Conservation (phyloP, 2,888 invertebrate species). For the Griposia aprilina region DNA sequence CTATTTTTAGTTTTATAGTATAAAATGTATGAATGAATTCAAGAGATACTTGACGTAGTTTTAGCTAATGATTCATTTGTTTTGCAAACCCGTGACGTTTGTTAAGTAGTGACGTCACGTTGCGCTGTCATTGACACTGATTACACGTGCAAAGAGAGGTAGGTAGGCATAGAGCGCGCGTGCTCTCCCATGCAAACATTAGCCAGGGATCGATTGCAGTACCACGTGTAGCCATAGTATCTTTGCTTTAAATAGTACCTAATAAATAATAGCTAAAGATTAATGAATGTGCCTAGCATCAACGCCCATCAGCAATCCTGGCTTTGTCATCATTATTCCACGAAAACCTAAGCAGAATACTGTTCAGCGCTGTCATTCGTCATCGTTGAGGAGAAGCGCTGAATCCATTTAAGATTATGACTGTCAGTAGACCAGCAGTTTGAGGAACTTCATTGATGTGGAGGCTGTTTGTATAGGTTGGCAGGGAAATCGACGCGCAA, state of each 20-base stretch:
- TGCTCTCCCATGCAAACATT: constrained; percentile 54
- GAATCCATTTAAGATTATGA: neutral
- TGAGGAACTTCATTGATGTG: neutral
- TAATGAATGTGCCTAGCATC: neutral
- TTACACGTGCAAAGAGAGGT: constrained; percentile 50
- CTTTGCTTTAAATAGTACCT: constrained; percentile 12
- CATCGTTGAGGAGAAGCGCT: neutral
- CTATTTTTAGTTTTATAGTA: constrained; percentile 19
- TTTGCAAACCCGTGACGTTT: constrained; percentile 50
- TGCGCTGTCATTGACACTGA: constrained; percentile 46
- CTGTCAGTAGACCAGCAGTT: neutral
- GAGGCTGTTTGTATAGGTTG: neutral
- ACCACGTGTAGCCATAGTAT: constrained; percentile 47
- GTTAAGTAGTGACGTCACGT: constrained; percentile 47
- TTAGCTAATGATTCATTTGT: constrained; percentile 35
- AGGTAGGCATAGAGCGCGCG: constrained; percentile 42
- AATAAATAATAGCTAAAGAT: neutral
- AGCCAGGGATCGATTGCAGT: constrained; percentile 58
- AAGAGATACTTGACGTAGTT: constrained; percentile 9
- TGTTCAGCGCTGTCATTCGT: neutral
- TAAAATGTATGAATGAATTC: constrained; percentile 34
- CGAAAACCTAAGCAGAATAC: neutral
- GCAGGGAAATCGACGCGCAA: too few species aligned
- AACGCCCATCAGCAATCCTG: neutral
- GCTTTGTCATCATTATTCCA: neutral